A percentile compares a stretch with the other conserved stretches of the same genome.
Evolutionary conservation across 2,113 vertebrate species (phyloP).

Genomic region (Cichladusa arquata): DNA sequence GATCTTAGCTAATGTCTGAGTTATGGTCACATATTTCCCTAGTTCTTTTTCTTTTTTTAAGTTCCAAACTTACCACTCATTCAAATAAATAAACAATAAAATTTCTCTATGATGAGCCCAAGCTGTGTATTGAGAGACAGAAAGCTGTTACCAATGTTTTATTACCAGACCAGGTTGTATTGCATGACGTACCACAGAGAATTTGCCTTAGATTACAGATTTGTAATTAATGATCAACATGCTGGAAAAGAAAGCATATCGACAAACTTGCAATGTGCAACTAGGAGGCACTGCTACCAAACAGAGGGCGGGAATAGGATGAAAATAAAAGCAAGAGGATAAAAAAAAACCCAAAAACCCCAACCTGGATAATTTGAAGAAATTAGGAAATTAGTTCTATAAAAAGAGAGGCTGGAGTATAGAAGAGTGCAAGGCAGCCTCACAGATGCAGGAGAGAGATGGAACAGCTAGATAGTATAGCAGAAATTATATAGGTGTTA

Average conservation of each 20-base stretch:
- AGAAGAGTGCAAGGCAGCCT: neutral
- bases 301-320: accelerated
- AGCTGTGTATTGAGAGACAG: neutral
- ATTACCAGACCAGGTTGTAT: neutral
- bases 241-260: neutral
- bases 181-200: neutral
- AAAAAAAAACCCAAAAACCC: neutral
- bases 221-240: neutral
- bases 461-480: neutral
- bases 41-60: neutral
- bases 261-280: accelerated
- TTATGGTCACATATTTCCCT: neutral
- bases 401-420: neutral
- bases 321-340: neutral
- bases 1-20: neutral
- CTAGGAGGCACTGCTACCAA: neutral
- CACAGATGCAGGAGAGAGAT: neutral
- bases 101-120: neutral
- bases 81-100: neutral
- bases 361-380: neutral
- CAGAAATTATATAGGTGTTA: neutral
- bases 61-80: neutral
- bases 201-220: neutral
- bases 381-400: neutral
- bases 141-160: neutral